A percentile compares a stretch with the other conserved stretches of the same genome.
Conservation (phyloP, 2,797 vertebrate species). For the Percopsis omiscomaycus region DNA sequence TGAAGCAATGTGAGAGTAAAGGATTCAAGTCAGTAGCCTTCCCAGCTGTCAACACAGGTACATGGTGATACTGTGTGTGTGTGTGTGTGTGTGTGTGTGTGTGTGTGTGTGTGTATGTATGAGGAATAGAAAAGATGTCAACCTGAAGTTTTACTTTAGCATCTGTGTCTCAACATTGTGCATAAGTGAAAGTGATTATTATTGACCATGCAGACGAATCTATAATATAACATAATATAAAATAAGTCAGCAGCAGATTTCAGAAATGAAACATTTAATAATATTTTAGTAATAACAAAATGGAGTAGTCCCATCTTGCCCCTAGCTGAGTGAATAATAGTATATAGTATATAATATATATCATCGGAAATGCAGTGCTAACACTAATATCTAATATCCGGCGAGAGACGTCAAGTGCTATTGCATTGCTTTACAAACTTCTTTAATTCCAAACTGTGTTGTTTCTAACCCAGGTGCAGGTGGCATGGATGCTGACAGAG, state of each 20-base stretch:
- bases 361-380: too few relatives aligned
- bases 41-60: slow-evolving; percentile 71
- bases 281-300: too few relatives aligned
- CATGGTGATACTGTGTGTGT: neutral
- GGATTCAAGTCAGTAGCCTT: slow-evolving; percentile 57
- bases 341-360: too few relatives aligned
- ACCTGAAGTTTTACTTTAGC: neutral
- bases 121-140: neutral
- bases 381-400: too few relatives aligned
- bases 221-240: too few relatives aligned
- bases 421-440: neutral
- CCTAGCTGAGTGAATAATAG: too few relatives aligned
- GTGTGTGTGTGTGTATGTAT: neutral
- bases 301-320: too few relatives aligned
- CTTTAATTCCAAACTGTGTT: neutral
- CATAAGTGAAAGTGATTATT: too few relatives aligned
- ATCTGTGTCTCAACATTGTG: neutral
- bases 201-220: too few relatives aligned
- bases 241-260: too few relatives aligned
- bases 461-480: slow-evolving; percentile 43
- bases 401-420: neutral
- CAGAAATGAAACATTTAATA: too few relatives aligned
- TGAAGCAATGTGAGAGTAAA: slow-evolving; percentile 61
- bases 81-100: neutral
- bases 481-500: slow-evolving; percentile 28